Percentiles rank a stretch among this genome's conserved stretches.
Evolutionary conservation across 2,888 invertebrate species (phyloP).

Genomic region (Dinocampus coccinellae): DNA sequence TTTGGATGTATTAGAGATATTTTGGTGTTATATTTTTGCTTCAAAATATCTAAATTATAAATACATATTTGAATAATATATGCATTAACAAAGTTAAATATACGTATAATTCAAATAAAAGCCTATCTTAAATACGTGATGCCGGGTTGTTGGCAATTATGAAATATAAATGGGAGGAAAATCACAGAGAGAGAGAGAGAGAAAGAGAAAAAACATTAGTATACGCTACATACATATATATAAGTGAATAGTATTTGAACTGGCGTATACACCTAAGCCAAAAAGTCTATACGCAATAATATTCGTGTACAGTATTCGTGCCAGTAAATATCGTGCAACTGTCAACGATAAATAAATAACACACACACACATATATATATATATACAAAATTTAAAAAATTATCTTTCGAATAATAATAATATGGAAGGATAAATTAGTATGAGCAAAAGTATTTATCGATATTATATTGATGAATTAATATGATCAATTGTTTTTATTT

Average conservation of each 20-base stretch:
- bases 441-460: background rate
- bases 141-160: slow-evolving; percentile 12
- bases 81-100: background rate
- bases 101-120: background rate
- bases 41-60: no score
- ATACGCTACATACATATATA: background rate
- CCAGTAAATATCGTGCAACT: slow-evolving; percentile 1
- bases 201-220: background rate
- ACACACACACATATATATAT: background rate
- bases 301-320: background rate
- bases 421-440: background rate
- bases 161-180: slow-evolving; percentile 8
- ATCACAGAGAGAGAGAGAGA: no score
- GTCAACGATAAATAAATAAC: slow-evolving; percentile 3
- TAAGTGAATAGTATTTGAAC: background rate
- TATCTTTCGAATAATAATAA: background rate
- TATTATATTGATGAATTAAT: background rate
- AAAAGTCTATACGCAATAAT: background rate
- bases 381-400: background rate
- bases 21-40: no score
- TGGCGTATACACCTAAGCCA: background rate
- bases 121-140: background rate
- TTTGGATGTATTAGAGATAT: no score
- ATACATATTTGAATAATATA: no score
- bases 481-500: background rate